phyloP scores from a whole-genome alignment of 2,797 vertebrate species.

The Cyclura pinguis region DNA sequence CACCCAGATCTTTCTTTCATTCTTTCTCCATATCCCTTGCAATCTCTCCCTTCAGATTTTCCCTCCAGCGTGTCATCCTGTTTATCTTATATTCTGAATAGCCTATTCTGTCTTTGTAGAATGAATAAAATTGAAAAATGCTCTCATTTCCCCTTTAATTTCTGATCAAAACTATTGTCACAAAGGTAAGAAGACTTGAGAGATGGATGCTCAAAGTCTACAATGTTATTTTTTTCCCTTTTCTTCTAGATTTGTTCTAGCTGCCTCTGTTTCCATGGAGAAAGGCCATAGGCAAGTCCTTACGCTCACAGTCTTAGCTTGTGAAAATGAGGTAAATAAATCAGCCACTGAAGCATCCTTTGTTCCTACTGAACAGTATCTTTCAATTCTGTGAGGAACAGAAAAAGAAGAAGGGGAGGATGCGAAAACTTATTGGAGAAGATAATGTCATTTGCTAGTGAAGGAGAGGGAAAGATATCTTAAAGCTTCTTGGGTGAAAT shows the following conservation, averaged over 20 bases:
- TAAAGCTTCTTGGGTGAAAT: slow-evolving; percentile 56
- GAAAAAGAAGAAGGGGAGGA: slow-evolving; percentile 7
- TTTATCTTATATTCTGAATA: background rate
- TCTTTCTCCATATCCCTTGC: background rate
- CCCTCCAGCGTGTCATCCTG: background rate
- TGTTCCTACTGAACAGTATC: slow-evolving; percentile 38
- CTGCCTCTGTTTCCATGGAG: slow-evolving; percentile 12
- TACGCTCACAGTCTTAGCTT: slow-evolving; percentile 50
- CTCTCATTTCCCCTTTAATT: background rate
- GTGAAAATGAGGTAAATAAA: slow-evolving; percentile 52
- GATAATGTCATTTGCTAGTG: slow-evolving; percentile 26
- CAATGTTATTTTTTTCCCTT: background rate
- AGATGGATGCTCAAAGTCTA: slow-evolving; percentile 2
- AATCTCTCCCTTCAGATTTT: background rate
- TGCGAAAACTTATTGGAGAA: background rate
- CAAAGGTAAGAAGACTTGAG: slow-evolving; percentile 9
- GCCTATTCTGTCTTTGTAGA: slow-evolving; percentile 10
- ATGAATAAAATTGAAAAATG: background rate
- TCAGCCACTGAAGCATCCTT: slow-evolving; percentile 42
- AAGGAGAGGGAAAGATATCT: slow-evolving; percentile 33
- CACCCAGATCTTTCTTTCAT: background rate
- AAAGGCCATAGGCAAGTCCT: slow-evolving; percentile 21
- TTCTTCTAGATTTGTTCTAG: background rate
- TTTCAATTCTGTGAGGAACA: slow-evolving; percentile 58
- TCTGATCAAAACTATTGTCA: slow-evolving; percentile 6